A percentile compares a stretch with the other conserved stretches of the same genome.
Evolutionary conservation across 2,888 invertebrate species (phyloP).

Genomic region (Dorcus parallelipipedus): DNA sequence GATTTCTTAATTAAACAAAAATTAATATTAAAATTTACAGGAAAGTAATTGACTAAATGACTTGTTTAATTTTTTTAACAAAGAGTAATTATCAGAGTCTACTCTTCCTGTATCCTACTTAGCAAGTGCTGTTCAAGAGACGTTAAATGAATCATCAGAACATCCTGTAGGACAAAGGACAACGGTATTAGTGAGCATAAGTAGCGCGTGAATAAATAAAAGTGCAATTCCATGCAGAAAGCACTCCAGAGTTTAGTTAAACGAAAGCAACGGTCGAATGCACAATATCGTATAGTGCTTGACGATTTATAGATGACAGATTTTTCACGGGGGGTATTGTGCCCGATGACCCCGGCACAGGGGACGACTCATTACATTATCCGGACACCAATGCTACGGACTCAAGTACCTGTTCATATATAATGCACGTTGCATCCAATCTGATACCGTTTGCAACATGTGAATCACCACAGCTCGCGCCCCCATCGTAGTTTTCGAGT

Average conservation of each 20-base stretch:
- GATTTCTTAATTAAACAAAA: no score
- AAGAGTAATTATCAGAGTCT: no score
- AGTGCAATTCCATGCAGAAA: no score
- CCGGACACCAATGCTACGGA: conserved; percentile 35
- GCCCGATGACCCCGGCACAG: conserved; percentile 29
- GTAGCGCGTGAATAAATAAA: no score
- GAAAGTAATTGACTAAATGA: no score
- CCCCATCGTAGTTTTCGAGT: conserved; percentile 1
- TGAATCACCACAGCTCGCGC: conserved; percentile 33
- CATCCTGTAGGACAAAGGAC: no score
- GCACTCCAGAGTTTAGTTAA: neutral
- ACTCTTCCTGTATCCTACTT: no score
- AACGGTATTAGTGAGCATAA: no score
- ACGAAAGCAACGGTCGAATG: conserved; percentile 4
- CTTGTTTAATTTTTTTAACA: no score
- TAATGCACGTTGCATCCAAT: conserved; percentile 45
- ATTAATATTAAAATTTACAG: no score
- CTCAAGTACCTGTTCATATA: conserved; percentile 49
- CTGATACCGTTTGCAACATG: conserved; percentile 43
- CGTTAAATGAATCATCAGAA: no score
- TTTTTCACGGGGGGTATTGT: conserved; percentile 37
- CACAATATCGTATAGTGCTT: conserved; percentile 17
- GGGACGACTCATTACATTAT: conserved; percentile 36
- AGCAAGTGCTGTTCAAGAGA: no score
- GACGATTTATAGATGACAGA: conserved; percentile 42